Conservation (phyloP, 2,888 invertebrate species). For the Protodeltote pygarga region DNA sequence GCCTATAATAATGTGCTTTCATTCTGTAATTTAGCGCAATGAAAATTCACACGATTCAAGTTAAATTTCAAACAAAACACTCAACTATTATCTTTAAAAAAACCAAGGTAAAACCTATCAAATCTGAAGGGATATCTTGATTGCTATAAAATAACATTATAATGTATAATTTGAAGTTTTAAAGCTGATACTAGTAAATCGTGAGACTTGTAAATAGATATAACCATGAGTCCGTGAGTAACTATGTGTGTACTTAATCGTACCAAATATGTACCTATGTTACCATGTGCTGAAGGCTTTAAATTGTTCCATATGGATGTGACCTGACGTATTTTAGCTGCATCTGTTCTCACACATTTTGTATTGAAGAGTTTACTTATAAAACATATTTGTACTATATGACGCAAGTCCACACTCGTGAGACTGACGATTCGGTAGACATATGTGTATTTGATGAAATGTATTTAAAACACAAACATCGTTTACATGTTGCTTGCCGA, state of each 20-base stretch:
- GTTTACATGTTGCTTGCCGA: slow-evolving; percentile 39
- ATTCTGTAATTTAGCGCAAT: slow-evolving; percentile 15
- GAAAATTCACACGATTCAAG: slow-evolving; percentile 37
- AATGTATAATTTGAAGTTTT: slow-evolving; percentile 7
- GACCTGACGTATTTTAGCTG: slow-evolving; percentile 28
- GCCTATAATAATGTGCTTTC: slow-evolving; percentile 10
- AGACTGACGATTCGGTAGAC: slow-evolving; percentile 46
- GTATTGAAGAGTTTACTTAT: slow-evolving; percentile 41
- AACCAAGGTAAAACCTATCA: slow-evolving; percentile 14
- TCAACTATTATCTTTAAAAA: slow-evolving; percentile 28
- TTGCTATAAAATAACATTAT: slow-evolving; percentile 14
- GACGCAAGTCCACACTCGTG: slow-evolving; percentile 41
- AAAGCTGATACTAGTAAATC: no score
- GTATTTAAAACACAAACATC: slow-evolving; percentile 47
- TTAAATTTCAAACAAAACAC: slow-evolving; percentile 43
- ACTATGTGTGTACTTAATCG: slow-evolving; percentile 1
- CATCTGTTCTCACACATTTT: slow-evolving; percentile 42
- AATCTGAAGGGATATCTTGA: slow-evolving; percentile 22
- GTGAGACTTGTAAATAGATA: no score
- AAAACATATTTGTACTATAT: slow-evolving; percentile 46
- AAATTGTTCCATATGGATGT: slow-evolving; percentile 21
- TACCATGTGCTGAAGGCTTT: slow-evolving; percentile 28
- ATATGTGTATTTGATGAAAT: slow-evolving; percentile 40
- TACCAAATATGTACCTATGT: slow-evolving; percentile 26
- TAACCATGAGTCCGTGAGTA: neutral